Percentiles rank a stretch among this genome's conserved stretches.
Evolutionary conservation across 1,140 invertebrate species (phyloP).

Genomic region (Proales similis): DNA sequence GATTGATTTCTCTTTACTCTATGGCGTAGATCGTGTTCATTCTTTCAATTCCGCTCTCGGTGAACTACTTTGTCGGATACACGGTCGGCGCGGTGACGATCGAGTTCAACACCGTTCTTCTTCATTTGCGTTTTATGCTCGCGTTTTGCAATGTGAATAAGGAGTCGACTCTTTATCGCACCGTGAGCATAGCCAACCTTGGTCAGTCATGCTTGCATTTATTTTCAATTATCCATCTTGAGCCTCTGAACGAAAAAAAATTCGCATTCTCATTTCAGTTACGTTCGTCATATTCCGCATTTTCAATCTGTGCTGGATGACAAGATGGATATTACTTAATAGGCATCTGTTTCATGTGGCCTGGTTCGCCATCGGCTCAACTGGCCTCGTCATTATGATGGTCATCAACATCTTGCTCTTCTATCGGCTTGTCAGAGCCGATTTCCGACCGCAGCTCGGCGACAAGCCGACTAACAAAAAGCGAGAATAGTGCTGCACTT

Average conservation of each 20-base stretch:
- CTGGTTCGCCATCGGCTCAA: constrained; percentile 25
- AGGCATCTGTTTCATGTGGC: not conserved
- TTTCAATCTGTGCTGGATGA: constrained; percentile 29
- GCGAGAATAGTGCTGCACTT: too few relatives aligned
- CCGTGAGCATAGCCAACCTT: not conserved
- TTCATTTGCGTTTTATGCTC: constrained; percentile 29
- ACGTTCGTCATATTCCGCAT: constrained; percentile 33
- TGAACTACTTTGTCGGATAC: constrained; percentile 32
- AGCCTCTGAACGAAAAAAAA: not conserved
- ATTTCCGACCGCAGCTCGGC: too few relatives aligned
- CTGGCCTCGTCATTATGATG: constrained; percentile 19
- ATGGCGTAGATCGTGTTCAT: constrained; percentile 27
- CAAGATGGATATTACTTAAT: constrained; percentile 28
- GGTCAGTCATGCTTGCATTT: not conserved
- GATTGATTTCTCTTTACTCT: constrained; percentile 8
- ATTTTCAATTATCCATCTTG: not conserved
- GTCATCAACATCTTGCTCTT: constrained; percentile 23
- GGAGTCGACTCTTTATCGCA: not conserved
- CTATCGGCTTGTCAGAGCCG: constrained; percentile 5
- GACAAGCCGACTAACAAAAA: too few relatives aligned
- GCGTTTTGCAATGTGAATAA: constrained; percentile 34
- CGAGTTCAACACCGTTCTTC: constrained; percentile 28
- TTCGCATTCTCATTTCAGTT: not conserved
- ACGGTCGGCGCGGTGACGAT: constrained; percentile 29
- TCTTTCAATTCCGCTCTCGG: constrained; percentile 28